These are phyloP conservation scores for Pelochelys cantorii DNA, from an alignment of 2,797 vertebrate species.

Conservation along the genomic window DNA sequence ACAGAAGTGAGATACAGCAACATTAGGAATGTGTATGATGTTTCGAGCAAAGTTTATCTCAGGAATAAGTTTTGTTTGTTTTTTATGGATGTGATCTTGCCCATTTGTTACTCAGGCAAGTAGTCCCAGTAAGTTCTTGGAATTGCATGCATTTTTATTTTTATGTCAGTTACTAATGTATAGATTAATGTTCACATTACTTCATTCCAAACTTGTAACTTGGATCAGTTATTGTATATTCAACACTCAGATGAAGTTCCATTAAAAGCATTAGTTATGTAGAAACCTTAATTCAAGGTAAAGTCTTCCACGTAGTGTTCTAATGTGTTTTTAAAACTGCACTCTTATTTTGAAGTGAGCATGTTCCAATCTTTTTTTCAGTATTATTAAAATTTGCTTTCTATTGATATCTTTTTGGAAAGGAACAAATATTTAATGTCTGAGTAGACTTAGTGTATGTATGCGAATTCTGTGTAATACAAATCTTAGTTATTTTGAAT, in stretches of 20 bases:
- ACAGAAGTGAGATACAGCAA: background rate
- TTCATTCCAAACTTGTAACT: fast-evolving
- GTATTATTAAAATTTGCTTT: background rate
- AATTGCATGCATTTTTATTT: background rate
- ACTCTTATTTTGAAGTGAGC: background rate
- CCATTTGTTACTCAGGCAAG: background rate
- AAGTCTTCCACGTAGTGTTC: background rate
- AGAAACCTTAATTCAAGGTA: background rate
- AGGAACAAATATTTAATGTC: conserved; percentile 17
- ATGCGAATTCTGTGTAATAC: background rate
- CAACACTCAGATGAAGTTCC: background rate
- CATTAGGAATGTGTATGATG: background rate
- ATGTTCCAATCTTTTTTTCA: background rate
- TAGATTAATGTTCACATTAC: background rate
- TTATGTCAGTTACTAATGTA: background rate
- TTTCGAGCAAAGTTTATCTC: background rate
- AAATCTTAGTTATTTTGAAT: conserved; percentile 56
- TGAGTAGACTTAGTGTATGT: background rate
- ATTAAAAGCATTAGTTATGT: background rate
- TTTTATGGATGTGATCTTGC: background rate
- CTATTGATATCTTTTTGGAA: conserved; percentile 27
- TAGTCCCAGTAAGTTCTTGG: background rate
- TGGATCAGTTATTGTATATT: background rate
- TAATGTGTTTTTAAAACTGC: background rate
- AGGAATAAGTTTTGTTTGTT: background rate